These are phyloP conservation scores for Cebus imitator DNA, from an alignment of 2,113 vertebrate genomes.

Conservation along the genomic window DNA sequence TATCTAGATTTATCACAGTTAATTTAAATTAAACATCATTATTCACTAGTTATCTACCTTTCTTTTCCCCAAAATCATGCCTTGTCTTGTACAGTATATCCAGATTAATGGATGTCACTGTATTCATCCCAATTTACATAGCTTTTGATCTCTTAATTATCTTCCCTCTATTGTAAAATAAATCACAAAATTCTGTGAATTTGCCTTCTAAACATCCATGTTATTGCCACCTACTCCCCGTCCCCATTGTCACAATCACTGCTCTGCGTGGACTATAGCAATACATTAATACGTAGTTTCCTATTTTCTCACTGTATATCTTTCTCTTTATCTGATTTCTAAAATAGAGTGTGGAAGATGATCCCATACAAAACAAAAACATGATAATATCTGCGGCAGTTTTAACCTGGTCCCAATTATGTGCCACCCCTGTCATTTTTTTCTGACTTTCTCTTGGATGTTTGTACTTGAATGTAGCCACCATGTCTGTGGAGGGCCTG, in stretches of 20 bases:
- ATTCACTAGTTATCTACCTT: not conserved
- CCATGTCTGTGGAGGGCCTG: not conserved
- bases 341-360: not conserved
- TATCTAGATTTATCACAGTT: not conserved
- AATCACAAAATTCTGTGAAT: not conserved
- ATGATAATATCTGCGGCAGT: not conserved
- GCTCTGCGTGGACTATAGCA: not conserved
- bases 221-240: not conserved
- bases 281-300: not conserved
- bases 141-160: not conserved
- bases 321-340: not conserved
- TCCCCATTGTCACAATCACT: accelerated
- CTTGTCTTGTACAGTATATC: too few species aligned
- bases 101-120: not conserved
- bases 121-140: not conserved
- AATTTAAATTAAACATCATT: not conserved
- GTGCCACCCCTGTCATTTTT: not conserved
- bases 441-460: not conserved
- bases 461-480: not conserved
- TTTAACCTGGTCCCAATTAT: not conserved
- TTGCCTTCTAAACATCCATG: not conserved
- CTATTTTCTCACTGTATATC: not conserved
- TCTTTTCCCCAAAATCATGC: not conserved
- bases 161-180: not conserved
- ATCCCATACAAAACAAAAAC: not conserved